These are phyloP conservation scores for Acrobasis suavella DNA, from an alignment of 2,888 invertebrate species.

Conservation along the genomic window DNA sequence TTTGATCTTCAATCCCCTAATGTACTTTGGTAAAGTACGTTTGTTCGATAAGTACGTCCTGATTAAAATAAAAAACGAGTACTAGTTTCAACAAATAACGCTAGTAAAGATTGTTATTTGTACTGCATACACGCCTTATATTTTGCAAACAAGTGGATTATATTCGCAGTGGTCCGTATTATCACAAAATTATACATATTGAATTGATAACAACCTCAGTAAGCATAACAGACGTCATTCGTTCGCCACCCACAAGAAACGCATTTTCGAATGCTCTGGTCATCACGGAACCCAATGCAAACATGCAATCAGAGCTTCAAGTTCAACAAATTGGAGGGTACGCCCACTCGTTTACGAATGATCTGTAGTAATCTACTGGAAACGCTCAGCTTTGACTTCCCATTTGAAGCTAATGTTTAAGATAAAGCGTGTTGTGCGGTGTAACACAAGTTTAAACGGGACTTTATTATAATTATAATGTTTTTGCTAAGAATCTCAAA, in stretches of 20 bases:
- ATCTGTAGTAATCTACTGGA: constrained; percentile 35
- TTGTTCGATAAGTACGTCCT: not conserved
- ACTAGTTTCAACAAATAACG: not conserved
- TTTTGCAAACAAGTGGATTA: constrained; percentile 2
- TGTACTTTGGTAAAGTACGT: not conserved
- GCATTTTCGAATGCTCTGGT: constrained; percentile 48
- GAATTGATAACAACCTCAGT: constrained; percentile 48
- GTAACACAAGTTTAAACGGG: constrained; percentile 1
- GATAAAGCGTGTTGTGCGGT: constrained; percentile 4
- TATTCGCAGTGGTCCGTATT: constrained; percentile 23
- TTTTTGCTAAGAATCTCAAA: too few relatives aligned
- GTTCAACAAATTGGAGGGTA: constrained; percentile 67
- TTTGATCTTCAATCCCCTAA: not conserved
- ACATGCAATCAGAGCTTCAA: constrained; percentile 65
- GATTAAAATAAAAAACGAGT: not conserved
- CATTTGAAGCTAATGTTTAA: constrained; percentile 11
- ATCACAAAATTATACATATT: constrained; percentile 44
- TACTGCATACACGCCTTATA: not conserved
- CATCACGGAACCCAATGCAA: constrained; percentile 59
- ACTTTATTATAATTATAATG: not conserved
- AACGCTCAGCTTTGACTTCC: constrained; percentile 16
- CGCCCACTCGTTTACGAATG: constrained; percentile 61
- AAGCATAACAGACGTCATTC: constrained; percentile 54
- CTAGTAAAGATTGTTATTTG: not conserved
- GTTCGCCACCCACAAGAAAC: constrained; percentile 53